Conservation (phyloP, 2,797 vertebrate genomes). For the Acrossocheilus wenchowensis region DNA sequence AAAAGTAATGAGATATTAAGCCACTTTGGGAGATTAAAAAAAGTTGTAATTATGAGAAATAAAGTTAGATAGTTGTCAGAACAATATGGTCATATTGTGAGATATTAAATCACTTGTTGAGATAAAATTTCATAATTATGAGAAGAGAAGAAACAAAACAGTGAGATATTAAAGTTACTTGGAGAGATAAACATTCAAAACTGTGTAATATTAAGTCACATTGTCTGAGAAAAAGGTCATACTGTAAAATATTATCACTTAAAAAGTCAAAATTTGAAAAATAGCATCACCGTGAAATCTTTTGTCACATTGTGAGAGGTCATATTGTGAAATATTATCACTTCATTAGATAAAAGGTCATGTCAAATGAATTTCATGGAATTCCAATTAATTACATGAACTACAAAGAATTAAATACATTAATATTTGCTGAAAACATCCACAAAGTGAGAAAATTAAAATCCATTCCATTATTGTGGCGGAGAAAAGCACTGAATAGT, state of each 20-base stretch:
- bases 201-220: not conserved
- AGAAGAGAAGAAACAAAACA: not conserved
- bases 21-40: not conserved
- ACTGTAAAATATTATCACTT: not conserved
- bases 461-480: not conserved
- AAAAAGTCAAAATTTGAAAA: not conserved
- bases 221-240: not conserved
- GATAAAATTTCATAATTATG: not conserved
- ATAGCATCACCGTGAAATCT: not conserved
- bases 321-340: not conserved
- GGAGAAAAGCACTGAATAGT: not conserved
- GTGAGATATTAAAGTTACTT: not conserved
- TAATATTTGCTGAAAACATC: not conserved
- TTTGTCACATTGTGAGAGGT: not conserved
- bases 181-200: not conserved
- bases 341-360: not conserved
- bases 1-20: not conserved
- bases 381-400: not conserved
- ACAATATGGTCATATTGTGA: not conserved
- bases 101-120: not conserved
- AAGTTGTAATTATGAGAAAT: not conserved
- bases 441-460: not conserved
- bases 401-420: not conserved
- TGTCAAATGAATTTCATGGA: not conserved
- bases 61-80: not conserved